These are phyloP conservation scores for Vultur gryphus DNA, from an alignment of 2,797 vertebrate genomes.

Conservation along the genomic window DNA sequence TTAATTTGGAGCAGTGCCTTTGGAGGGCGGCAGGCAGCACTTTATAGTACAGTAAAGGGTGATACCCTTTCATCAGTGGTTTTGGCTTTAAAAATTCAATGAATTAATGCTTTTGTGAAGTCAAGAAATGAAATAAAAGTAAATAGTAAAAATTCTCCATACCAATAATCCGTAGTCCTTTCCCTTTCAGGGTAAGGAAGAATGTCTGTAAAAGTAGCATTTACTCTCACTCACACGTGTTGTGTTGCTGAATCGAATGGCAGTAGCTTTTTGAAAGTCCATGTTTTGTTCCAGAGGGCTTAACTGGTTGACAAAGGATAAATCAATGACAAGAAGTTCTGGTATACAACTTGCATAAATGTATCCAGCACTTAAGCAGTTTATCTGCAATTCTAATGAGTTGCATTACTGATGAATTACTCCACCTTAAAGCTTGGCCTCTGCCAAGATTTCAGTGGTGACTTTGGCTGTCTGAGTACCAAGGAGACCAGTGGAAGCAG, in stretches of 20 bases:
- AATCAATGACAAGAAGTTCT: not conserved
- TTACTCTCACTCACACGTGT: not conserved
- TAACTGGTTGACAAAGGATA: not conserved
- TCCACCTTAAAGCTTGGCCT: not conserved
- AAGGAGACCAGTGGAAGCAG: not conserved
- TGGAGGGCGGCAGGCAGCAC: not conserved
- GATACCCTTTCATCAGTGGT: not conserved
- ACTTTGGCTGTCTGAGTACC: not conserved
- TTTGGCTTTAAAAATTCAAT: not conserved
- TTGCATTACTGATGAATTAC: not conserved
- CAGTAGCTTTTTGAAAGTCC: not conserved
- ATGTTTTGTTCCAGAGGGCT: not conserved
- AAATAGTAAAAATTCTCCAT: not conserved
- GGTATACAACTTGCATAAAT: not conserved
- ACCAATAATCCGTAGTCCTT: not conserved
- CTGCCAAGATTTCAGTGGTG: slow-evolving; percentile 18
- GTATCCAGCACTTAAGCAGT: not conserved
- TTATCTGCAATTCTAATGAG: slow-evolving; percentile 6
- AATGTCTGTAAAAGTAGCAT: not conserved
- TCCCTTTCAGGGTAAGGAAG: not conserved
- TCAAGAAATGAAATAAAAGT: not conserved
- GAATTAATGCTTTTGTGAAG: not conserved
- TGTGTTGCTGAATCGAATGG: not conserved
- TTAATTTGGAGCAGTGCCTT: not conserved
- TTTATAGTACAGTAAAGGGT: not conserved